phyloP scores from a whole-genome alignment of 2,113 vertebrate genomes.

The Hemiprocne comata region DNA sequence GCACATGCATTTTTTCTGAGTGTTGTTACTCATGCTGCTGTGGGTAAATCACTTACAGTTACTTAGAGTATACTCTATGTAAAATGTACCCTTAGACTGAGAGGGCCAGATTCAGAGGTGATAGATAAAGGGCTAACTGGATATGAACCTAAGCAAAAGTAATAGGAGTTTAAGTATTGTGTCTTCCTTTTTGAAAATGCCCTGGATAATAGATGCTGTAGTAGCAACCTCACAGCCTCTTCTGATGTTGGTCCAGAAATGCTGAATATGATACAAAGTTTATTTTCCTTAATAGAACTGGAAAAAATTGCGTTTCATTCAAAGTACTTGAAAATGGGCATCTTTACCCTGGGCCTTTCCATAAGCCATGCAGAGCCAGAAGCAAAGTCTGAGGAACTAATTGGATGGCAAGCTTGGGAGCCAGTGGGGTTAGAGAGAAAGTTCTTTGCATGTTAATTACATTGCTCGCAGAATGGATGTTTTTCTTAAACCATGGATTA shows the following conservation, averaged over 20 bases:
- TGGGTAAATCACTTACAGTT: not conserved
- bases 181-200: not conserved
- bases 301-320: not conserved
- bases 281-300: not conserved
- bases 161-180: not conserved
- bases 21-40: not conserved
- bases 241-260: not conserved
- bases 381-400: not conserved
- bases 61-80: not conserved
- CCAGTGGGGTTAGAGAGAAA: not conserved
- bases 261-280: not conserved
- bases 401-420: not conserved
- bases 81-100: not conserved
- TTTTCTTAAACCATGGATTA: not conserved
- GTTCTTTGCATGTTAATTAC: not conserved
- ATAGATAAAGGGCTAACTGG: not conserved
- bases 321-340: not conserved
- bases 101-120: not conserved
- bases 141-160: not conserved
- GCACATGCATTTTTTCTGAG: not conserved
- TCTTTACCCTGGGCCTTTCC: not conserved
- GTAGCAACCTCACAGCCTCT: not conserved
- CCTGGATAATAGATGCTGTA: not conserved
- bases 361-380: not conserved
- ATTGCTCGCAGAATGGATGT: not conserved